Conservation (phyloP, 2,888 invertebrate genomes). For the Dicyrtoma fusca region DNA sequence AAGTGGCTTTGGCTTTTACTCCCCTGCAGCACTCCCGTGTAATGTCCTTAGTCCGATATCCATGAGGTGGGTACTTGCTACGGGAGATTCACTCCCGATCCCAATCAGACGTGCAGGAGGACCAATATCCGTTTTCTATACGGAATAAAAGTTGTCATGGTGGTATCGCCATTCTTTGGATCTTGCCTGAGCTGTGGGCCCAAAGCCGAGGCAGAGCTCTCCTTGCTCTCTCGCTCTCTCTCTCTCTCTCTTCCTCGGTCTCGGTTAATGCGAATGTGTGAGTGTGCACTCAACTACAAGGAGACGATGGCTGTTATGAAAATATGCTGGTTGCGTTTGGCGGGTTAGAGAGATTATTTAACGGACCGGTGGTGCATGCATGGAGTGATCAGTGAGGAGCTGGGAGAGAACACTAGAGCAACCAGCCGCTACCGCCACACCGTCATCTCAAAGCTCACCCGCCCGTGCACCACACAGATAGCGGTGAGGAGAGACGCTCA, state of each 20-base stretch:
- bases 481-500: too few relatives aligned
- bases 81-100: too few relatives aligned
- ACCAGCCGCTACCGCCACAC: too few relatives aligned
- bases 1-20: background rate
- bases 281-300: conserved; percentile 8
- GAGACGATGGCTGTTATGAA: conserved; percentile 20
- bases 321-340: conserved; percentile 29
- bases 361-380: conserved; percentile 28
- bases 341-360: conserved; percentile 29
- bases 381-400: conserved; percentile 15
- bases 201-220: background rate
- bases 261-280: background rate
- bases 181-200: background rate
- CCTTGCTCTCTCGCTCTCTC: conserved; percentile 5
- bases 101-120: too few relatives aligned
- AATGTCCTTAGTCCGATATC: background rate
- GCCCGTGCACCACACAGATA: too few relatives aligned
- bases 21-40: background rate
- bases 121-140: too few relatives aligned
- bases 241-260: background rate
- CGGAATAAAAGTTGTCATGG: too few relatives aligned
- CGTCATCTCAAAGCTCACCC: too few relatives aligned
- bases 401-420: background rate
- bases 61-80: background rate
- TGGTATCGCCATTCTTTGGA: too few relatives aligned